Evolutionary conservation across 2,888 invertebrate genomes (phyloP).

Genomic region (Apodemia mormo): DNA sequence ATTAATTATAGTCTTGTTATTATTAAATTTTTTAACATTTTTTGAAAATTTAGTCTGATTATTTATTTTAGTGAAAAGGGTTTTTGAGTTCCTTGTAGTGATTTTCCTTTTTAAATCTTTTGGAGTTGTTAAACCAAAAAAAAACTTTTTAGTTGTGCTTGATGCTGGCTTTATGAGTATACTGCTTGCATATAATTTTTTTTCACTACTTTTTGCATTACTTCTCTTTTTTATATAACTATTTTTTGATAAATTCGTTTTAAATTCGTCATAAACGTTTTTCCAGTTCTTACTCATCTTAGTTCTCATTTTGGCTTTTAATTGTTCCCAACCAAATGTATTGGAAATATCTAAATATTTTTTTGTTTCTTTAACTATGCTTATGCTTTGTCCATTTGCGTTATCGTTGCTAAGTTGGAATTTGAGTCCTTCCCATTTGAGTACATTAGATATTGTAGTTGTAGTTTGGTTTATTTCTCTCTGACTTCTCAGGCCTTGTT

Average conservation of each 20-base stretch:
- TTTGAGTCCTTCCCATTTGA: neutral
- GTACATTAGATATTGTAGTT: neutral
- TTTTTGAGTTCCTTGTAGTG: neutral
- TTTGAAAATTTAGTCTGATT: neutral
- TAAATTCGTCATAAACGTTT: neutral
- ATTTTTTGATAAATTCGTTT: neutral
- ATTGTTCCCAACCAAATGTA: neutral
- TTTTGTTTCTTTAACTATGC: neutral
- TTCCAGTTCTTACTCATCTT: neutral
- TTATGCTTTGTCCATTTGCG: neutral
- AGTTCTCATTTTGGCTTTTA: neutral
- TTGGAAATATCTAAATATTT: neutral
- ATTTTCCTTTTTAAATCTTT: neutral
- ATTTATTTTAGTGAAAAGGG: neutral
- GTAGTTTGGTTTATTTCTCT: neutral
- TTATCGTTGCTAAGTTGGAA: neutral
- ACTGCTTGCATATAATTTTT: neutral
- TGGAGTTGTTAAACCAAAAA: neutral
- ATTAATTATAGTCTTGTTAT: neutral
- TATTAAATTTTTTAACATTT: neutral
- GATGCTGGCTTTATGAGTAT: neutral
- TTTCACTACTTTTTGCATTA: neutral
- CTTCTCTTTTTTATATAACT: neutral
- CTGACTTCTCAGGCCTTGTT: neutral
- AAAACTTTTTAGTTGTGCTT: no score